These are phyloP conservation scores for Hyles lineata DNA, from an alignment of 2,888 invertebrate genomes.

Conservation along the genomic window DNA sequence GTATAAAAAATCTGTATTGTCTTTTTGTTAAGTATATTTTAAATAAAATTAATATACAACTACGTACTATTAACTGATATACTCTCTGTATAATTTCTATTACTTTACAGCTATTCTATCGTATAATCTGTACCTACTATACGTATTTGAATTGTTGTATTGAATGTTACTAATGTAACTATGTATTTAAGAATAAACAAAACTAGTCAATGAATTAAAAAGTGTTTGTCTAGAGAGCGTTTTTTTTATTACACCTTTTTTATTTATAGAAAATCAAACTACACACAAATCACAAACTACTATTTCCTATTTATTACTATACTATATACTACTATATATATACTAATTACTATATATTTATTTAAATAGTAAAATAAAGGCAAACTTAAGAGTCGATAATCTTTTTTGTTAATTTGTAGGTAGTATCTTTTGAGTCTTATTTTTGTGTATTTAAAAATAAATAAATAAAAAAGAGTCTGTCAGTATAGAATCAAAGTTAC, in stretches of 20 bases:
- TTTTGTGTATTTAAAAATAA: no score
- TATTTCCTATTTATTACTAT: no score
- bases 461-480: no score
- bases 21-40: constrained; percentile 13
- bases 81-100: constrained; percentile 8
- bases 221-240: constrained; percentile 49
- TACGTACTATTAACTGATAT: constrained; percentile 4
- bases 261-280: background rate
- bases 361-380: no score
- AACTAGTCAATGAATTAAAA: constrained; percentile 56
- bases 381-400: no score
- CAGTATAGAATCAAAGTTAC: no score
- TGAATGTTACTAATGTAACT: constrained; percentile 19
- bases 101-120: background rate
- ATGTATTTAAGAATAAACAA: constrained; percentile 38
- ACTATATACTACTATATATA: no score
- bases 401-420: no score
- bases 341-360: no score
- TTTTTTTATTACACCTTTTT: constrained; percentile 38
- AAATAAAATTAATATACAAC: constrained; percentile 4
- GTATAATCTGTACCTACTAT: background rate
- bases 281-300: no score
- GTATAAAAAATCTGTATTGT: constrained; percentile 13
- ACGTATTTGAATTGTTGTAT: constrained; percentile 17
- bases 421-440: no score